phyloP scores from a whole-genome alignment of 2,888 invertebrate genomes.

The Agrotis puta region DNA sequence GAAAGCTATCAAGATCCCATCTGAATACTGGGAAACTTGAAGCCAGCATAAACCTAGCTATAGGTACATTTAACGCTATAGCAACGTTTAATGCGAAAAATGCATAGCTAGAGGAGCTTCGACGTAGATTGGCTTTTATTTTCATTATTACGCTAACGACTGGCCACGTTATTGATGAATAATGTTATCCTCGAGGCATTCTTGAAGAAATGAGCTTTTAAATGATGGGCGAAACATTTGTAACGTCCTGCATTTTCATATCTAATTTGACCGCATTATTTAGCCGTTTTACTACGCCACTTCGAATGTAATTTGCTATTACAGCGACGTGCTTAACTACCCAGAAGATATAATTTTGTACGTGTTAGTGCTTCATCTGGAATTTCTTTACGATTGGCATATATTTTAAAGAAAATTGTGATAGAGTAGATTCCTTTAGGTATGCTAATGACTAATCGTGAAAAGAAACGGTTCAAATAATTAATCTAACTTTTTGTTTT shows the following conservation, averaged over 20 bases:
- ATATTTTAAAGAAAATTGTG: constrained; percentile 34
- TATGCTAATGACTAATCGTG: constrained; percentile 16
- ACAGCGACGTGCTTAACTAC: constrained; percentile 50
- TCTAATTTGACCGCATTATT: constrained; percentile 63
- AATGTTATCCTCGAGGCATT: constrained; percentile 70
- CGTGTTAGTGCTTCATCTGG: constrained; percentile 52
- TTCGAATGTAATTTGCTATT: constrained; percentile 49
- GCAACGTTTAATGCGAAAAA: constrained; percentile 67
- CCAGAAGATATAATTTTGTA: constrained; percentile 52
- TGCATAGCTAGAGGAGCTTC: constrained; percentile 63
- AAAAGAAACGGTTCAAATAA: background rate
- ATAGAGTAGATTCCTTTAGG: constrained; percentile 17
- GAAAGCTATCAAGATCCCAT: constrained; percentile 69
- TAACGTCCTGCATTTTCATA: constrained; percentile 60
- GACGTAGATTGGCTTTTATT: constrained; percentile 62
- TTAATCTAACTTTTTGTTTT: background rate
- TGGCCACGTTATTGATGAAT: constrained; percentile 74
- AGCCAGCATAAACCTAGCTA: constrained; percentile 54
- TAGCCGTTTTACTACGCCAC: constrained; percentile 52
- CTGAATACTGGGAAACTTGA: constrained; percentile 63
- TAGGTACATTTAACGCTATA: constrained; percentile 55
- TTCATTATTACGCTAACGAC: constrained; percentile 66
- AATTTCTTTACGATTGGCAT: constrained; percentile 45
- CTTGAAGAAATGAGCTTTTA: constrained; percentile 69
- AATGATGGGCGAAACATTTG: constrained; percentile 61